Conservation (phyloP, 2,797 vertebrate genomes). For the Acrossocheilus fasciatus region DNA sequence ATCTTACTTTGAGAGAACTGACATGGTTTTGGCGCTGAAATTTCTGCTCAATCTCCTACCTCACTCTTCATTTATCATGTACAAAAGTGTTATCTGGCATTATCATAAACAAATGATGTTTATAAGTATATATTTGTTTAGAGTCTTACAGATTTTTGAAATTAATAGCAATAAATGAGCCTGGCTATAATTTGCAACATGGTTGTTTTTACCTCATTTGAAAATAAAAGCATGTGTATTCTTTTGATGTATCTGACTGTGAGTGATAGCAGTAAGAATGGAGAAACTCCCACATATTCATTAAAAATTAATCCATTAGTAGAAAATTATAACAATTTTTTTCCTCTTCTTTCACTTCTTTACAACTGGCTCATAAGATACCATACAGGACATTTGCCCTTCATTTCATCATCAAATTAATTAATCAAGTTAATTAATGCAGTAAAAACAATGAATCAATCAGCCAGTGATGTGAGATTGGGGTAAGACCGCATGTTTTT, state of each 20-base stretch:
- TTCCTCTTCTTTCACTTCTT: constrained; percentile 7
- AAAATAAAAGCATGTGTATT: constrained; percentile 61
- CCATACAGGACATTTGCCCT: not conserved
- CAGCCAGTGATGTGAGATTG: too few relatives aligned
- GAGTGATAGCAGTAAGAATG: constrained; percentile 51
- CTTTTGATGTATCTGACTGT: constrained; percentile 56
- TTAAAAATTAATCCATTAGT: constrained; percentile 59
- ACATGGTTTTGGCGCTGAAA: not conserved
- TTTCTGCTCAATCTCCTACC: not conserved
- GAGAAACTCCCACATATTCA: constrained; percentile 60
- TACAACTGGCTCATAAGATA: constrained; percentile 24
- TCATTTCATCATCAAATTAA: not conserved
- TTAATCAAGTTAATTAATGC: not conserved
- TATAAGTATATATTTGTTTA: not conserved
- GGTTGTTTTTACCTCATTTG: constrained; percentile 59
- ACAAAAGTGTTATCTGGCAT: constrained; percentile 8
- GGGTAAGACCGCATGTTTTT: not conserved
- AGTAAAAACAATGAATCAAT: not conserved
- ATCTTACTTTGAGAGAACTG: constrained; percentile 4
- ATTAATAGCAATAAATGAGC: constrained; percentile 20
- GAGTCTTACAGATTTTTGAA: not conserved
- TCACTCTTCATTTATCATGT: not conserved
- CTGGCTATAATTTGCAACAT: constrained; percentile 41
- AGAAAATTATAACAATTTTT: constrained; percentile 41
- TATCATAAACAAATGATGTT: not conserved